Conservation (phyloP, 2,113 vertebrate species). For the Lepus timidus region DNA sequence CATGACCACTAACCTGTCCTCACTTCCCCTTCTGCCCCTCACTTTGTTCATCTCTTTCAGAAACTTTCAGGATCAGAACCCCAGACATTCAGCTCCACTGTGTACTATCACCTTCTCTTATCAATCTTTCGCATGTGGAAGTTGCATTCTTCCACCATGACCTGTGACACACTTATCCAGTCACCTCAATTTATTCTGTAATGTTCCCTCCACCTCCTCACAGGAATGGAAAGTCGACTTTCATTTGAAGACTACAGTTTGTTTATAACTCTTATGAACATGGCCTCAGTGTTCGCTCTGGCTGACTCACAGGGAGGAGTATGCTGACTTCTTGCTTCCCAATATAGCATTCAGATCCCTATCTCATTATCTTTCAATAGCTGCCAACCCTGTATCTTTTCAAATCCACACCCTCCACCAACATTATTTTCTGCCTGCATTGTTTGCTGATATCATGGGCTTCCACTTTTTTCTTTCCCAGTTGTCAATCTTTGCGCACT, state of each 20-base stretch:
- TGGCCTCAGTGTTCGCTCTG: not conserved
- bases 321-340: not conserved
- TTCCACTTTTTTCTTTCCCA: not conserved
- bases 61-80: not conserved
- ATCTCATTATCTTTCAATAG: not conserved
- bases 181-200: not conserved
- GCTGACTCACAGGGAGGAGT: not conserved
- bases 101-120: not conserved
- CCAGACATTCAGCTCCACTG: not conserved
- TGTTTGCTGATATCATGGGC: not conserved
- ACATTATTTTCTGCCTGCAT: not conserved
- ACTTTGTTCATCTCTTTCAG: not conserved
- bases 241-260: not conserved
- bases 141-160: not conserved
- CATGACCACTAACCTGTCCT: not conserved
- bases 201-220: not conserved
- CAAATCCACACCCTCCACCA: not conserved
- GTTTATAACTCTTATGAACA: not conserved
- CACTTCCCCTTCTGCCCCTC: not conserved
- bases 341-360: not conserved
- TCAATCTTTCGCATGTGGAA: not conserved
- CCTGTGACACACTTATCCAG: not conserved
- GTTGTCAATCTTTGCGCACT: not conserved
- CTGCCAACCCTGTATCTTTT: not conserved
- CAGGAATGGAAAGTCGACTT: conserved; percentile 7